Evolutionary conservation across 2,797 vertebrate genomes (phyloP), one percentile per base, ranked within the genome.

Genomic region (Anolis apletophallus): DNA sequence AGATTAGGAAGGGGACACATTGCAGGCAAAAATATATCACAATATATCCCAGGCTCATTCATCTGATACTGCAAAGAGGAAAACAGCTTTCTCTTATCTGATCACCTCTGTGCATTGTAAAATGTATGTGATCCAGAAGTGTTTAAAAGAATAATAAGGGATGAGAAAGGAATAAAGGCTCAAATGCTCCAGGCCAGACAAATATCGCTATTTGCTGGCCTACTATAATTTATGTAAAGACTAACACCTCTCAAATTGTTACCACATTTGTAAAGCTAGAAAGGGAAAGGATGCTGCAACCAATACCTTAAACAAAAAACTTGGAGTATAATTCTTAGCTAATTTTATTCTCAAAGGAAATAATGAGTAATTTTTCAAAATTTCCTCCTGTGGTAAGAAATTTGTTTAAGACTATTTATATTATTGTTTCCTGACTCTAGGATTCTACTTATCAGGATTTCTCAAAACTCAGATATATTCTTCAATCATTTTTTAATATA

Each of bases 41-140:
- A 87, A 10, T 36, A 46, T 55, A 77, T 46, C 64, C 80, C 14
- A 23, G 68, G 21, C 61, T 82, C 17, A 71, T 55, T 55, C 57
- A 76, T 87, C 73, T 89, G 75, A 78, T 55, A 85, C 9, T 17
- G 81, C 36, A 89, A 86, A 89, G 59, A 14, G 52, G 84, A 91
- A 91, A 68, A 0, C 0, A 78, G 23, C 61, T 86, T 72, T 88
- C 88, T 85, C 67, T 85, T 54, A 46, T 69, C 26, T 81, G 67
- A 84, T 79, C 74, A 54, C 1, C 29, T 68, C 36, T 50, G 13
- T 46, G 68, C 87, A 84, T 73, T 87, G 1, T 84, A 79, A 54
- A 0, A 88, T 91, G 72, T 3, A n/a, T 26, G 16, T 84, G 59
- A 87, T 67, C 21, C 55, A 73, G 29, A 2, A 54, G 88, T 80